A percentile compares a stretch with the other conserved stretches of the same genome.
phyloP scores from a whole-genome alignment of 1,140 invertebrate genomes.

The Temnothorax nylanderi region DNA sequence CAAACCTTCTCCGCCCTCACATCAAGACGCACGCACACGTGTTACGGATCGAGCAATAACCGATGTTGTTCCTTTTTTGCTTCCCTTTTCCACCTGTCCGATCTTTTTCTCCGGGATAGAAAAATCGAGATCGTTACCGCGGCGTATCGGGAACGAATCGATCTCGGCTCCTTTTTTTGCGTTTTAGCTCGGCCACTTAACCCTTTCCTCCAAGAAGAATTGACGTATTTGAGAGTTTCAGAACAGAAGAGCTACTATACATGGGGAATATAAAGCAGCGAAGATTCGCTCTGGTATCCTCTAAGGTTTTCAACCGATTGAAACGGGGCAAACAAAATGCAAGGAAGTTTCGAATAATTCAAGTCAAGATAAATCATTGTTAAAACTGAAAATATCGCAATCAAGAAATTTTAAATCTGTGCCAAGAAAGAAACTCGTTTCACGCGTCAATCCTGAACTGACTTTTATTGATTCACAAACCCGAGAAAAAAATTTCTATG shows the following conservation, averaged over 20 bases:
- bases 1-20: not conserved
- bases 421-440: constrained; percentile 30
- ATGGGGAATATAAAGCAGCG: constrained; percentile 30
- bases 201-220: constrained; percentile 39
- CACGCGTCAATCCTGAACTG: not conserved
- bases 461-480: constrained; percentile 35
- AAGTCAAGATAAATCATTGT: constrained; percentile 21
- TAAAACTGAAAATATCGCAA: constrained; percentile 43
- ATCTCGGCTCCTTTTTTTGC: constrained; percentile 36
- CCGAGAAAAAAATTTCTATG: constrained; percentile 22
- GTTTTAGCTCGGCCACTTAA: constrained; percentile 38
- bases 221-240: constrained; percentile 33
- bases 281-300: not conserved
- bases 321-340: constrained; percentile 15
- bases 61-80: constrained; percentile 21
- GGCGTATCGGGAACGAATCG: constrained; percentile 57
- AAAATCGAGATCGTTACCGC: constrained; percentile 58
- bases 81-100: constrained; percentile 29
- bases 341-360: not conserved
- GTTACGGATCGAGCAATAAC: constrained; percentile 12
- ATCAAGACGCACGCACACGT: constrained; percentile 10
- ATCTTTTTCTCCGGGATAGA: constrained; percentile 43
- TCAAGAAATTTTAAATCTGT: constrained; percentile 20
- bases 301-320: not conserved
- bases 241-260: constrained; percentile 28